Evolutionary conservation across 1,140 invertebrate species (phyloP).

Genomic region (Drosophila tani): DNA sequence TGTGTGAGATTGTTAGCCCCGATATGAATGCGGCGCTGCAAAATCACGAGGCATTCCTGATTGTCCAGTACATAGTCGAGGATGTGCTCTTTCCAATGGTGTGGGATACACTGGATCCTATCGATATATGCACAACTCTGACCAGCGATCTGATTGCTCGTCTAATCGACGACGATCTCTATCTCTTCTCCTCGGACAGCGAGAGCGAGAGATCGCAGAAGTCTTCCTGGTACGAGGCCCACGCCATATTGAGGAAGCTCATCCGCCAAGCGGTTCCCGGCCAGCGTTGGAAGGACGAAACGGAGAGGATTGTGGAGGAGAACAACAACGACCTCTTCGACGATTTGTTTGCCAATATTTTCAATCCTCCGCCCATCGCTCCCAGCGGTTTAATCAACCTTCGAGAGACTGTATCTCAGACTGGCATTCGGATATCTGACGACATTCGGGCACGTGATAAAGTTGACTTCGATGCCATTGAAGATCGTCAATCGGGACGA

Average conservation of each 20-base stretch:
- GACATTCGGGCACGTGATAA: conserved; percentile 27
- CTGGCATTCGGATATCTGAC: neutral
- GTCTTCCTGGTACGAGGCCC: conserved; percentile 36
- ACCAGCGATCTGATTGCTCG: conserved; percentile 67
- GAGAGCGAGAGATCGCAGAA: conserved; percentile 40
- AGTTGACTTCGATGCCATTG: neutral
- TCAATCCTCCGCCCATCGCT: neutral
- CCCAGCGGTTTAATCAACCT: conserved; percentile 20
- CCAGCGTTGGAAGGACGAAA: conserved; percentile 62
- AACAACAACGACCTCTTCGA: conserved; percentile 53
- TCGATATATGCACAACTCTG: conserved; percentile 52
- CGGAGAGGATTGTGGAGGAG: conserved; percentile 58
- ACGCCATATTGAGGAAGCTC: conserved; percentile 66
- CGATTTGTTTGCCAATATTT: conserved; percentile 43
- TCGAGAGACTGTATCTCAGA: neutral
- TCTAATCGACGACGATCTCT: conserved; percentile 71
- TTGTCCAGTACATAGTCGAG: conserved; percentile 60
- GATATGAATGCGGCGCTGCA: conserved; percentile 32
- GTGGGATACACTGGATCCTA: conserved; percentile 49
- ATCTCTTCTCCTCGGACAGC: conserved; percentile 65
- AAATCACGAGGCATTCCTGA: conserved; percentile 44
- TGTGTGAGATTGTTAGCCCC: conserved; percentile 51
- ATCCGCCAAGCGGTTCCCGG: conserved; percentile 71
- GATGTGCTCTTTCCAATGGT: conserved; percentile 61
- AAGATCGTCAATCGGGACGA: neutral